Percentiles rank a stretch among this genome's conserved stretches.
Evolutionary conservation across 2,888 invertebrate genomes (phyloP).

Genomic region (Diadegma fenestrale): DNA sequence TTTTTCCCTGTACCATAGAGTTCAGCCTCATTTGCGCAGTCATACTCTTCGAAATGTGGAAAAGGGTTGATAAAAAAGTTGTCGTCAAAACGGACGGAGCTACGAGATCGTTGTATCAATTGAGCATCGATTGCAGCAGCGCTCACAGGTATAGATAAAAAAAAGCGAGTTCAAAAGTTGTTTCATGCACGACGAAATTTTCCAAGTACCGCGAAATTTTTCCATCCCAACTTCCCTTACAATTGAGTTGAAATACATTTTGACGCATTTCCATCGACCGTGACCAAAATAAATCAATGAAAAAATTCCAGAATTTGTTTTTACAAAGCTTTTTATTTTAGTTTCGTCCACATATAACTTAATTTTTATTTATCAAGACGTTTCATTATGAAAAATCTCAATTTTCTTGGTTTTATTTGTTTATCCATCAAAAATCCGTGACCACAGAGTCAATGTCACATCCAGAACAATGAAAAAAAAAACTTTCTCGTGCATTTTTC

Average conservation of each 20-base stretch:
- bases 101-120: slow-evolving; percentile 78
- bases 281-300: too few species aligned
- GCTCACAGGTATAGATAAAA: slow-evolving; percentile 87
- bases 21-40: slow-evolving; percentile 96
- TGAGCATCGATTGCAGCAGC: slow-evolving; percentile 91
- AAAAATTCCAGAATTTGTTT: too few species aligned
- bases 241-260: too few species aligned
- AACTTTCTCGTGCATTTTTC: not conserved
- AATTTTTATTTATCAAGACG: too few species aligned
- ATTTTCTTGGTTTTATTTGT: too few species aligned
- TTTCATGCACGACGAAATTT: not conserved
- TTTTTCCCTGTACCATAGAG: slow-evolving; percentile 96
- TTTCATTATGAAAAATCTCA: too few species aligned
- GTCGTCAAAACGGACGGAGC: slow-evolving; percentile 85
- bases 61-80: slow-evolving; percentile 89
- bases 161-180: not conserved
- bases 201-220: not conserved
- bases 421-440: too few species aligned
- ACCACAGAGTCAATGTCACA: too few species aligned
- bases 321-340: too few species aligned
- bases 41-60: slow-evolving; percentile 93
- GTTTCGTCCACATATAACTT: too few species aligned
- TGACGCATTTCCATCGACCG: too few species aligned
- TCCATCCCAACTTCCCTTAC: too few species aligned
- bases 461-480: not conserved